Evolutionary conservation across 1,140 invertebrate species (phyloP).

Genomic region (Drosophila setifemur): DNA sequence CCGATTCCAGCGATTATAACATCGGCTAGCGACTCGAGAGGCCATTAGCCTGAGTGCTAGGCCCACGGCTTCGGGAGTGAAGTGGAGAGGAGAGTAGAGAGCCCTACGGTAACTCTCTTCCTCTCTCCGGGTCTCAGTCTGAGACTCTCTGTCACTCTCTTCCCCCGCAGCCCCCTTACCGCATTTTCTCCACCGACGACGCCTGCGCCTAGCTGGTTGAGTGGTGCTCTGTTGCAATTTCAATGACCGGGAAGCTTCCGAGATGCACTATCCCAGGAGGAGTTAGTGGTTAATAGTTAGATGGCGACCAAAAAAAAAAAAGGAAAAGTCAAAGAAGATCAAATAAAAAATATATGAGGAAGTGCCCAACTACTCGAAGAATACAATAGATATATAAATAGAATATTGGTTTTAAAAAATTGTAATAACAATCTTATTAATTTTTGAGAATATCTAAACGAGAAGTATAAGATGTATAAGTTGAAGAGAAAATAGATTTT

Average conservation of each 20-base stretch:
- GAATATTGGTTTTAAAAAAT: too few species aligned
- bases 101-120: constrained; percentile 6
- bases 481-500: too few species aligned
- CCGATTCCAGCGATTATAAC: constrained; percentile 52
- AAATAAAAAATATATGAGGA: too few species aligned
- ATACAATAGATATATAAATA: too few species aligned
- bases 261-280: background rate
- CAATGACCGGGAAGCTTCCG: constrained; percentile 3
- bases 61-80: constrained; percentile 10
- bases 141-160: background rate
- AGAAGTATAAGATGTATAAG: too few species aligned
- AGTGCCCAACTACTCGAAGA: too few species aligned
- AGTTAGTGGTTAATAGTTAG: background rate
- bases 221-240: constrained; percentile 7
- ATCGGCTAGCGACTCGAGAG: constrained; percentile 56
- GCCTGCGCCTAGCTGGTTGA: constrained; percentile 35
- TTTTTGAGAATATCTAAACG: too few species aligned
- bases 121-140: background rate
- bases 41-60: constrained; percentile 64
- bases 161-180: background rate
- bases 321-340: background rate
- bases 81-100: too few species aligned
- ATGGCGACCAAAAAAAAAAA: background rate
- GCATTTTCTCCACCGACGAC: constrained; percentile 29
- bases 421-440: too few species aligned